Evolutionary conservation across 1,140 invertebrate genomes (phyloP).

Genomic region (Drosophila bipectinata): DNA sequence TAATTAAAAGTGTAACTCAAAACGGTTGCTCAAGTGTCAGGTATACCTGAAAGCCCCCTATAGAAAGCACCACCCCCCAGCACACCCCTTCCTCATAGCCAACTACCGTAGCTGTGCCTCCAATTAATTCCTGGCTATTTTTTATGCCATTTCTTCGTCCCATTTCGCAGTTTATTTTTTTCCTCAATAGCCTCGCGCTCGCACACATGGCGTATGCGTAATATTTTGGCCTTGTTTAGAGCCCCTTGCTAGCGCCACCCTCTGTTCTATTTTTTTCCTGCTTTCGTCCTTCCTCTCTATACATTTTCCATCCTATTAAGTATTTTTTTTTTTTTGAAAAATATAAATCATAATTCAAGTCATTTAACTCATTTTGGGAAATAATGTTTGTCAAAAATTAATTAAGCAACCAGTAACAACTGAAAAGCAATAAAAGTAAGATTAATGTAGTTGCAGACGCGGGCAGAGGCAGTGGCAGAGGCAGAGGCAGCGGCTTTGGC

Average conservation of each 20-base stretch:
- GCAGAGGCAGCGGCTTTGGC: neutral
- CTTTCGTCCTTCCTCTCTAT: slow-evolving; percentile 8
- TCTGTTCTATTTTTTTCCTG: neutral
- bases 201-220: slow-evolving; percentile 69
- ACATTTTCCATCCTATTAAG: slow-evolving; percentile 73
- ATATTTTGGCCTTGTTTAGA: slow-evolving; percentile 54
- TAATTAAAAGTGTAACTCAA: slow-evolving; percentile 57
- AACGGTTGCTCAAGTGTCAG: slow-evolving; percentile 46
- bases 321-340: slow-evolving; percentile 52
- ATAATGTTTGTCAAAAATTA: slow-evolving; percentile 73
- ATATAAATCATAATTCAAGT: slow-evolving; percentile 76
- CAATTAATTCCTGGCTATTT: slow-evolving; percentile 69
- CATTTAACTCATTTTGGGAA: slow-evolving; percentile 61
- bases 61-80: neutral
- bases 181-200: neutral
- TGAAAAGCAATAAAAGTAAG: slow-evolving; percentile 55
- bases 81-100: neutral
- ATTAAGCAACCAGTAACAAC: slow-evolving; percentile 60
- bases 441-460: slow-evolving; percentile 42
- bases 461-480: slow-evolving; percentile 4
- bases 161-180: slow-evolving; percentile 4
- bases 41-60: slow-evolving; percentile 1
- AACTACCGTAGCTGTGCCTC: slow-evolving; percentile 4
- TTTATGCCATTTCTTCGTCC: slow-evolving; percentile 36
- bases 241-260: slow-evolving; percentile 7